These are phyloP conservation scores for Cordilura impudica DNA, from an alignment of 2,888 invertebrate species.

Conservation along the genomic window DNA sequence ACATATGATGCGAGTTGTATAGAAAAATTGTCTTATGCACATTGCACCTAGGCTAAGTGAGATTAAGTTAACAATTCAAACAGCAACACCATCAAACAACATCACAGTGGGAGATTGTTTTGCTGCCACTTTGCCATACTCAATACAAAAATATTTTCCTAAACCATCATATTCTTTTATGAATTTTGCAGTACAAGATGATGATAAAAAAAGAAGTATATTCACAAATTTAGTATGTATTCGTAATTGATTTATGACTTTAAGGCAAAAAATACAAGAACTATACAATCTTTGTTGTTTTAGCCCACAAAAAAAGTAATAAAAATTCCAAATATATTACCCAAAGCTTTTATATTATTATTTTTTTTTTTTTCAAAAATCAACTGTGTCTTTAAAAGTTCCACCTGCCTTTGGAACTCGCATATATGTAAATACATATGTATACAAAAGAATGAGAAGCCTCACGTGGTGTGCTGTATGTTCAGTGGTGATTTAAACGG, in stretches of 20 bases:
- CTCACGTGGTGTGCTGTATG: background rate
- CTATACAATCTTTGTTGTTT: background rate
- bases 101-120: constrained; percentile 55
- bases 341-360: background rate
- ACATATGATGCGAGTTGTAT: background rate
- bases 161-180: constrained; percentile 14
- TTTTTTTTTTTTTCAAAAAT: no score
- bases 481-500: constrained; percentile 29
- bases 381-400: background rate
- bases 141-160: constrained; percentile 37
- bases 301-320: background rate
- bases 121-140: constrained; percentile 19
- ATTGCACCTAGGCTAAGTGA: constrained; percentile 25
- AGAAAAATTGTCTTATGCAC: constrained; percentile 3
- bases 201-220: constrained; percentile 21
- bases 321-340: background rate
- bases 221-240: constrained; percentile 19
- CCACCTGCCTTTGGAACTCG: constrained; percentile 9
- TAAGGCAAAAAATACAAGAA: constrained; percentile 12
- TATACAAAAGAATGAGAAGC: background rate
- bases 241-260: constrained; percentile 42
- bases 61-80: constrained; percentile 48
- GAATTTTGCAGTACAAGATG: constrained; percentile 4
- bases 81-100: constrained; percentile 28
- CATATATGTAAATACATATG: background rate